Evolutionary conservation across 2,888 invertebrate species (phyloP), one percentile per base, ranked within the genome.

Genomic region (Nymphalis polychloros): DNA sequence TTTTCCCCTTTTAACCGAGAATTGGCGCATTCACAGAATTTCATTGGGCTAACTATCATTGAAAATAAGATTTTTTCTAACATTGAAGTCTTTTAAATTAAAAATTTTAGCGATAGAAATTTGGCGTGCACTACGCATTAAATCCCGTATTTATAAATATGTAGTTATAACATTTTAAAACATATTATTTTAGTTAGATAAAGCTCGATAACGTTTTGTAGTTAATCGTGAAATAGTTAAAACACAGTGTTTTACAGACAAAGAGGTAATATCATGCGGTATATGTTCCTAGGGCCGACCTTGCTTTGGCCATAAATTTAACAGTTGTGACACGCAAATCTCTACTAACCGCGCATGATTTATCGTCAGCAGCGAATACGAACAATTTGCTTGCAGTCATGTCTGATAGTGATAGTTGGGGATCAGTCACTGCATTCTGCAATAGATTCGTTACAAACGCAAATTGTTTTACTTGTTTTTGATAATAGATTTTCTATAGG

Each of bases 261-360:
- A 72, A 62, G 67, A 66, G 67, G 72, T 75, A 75, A 75, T 68
- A 74, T 69, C 73, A 72, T 71, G 76, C 77, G 76, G 57, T 19
- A 76, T 75, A 69, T 75, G 76, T 78, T 79, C 75, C 74, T 78
- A 72, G 77, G 75, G 74, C 77, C 84, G 86, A 85, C 88, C 88
- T 89, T 88, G 88, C 78, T 74, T 77, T 77, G 72, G 82, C 81
- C 77, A 88, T 88, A 89, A 89, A 88, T 88, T 84, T 76, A 77
- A 79, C 80, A 80, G 81, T 85, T 86, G 83, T 84, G 87, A 85
- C 90, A 89, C 84, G 89, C 89, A 88, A 90, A 89, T 89, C 85
- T 86, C 82, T 77, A 83, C 83, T 84, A 86, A 86, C 84, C 81
- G 86, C 85, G 81, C 75, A 79, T 85, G 86, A 90, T 89, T 88